A percentile compares a stretch with the other conserved stretches of the same genome.
phyloP scores from a whole-genome alignment of 2,888 invertebrate genomes.

The Eurytoma californica region DNA sequence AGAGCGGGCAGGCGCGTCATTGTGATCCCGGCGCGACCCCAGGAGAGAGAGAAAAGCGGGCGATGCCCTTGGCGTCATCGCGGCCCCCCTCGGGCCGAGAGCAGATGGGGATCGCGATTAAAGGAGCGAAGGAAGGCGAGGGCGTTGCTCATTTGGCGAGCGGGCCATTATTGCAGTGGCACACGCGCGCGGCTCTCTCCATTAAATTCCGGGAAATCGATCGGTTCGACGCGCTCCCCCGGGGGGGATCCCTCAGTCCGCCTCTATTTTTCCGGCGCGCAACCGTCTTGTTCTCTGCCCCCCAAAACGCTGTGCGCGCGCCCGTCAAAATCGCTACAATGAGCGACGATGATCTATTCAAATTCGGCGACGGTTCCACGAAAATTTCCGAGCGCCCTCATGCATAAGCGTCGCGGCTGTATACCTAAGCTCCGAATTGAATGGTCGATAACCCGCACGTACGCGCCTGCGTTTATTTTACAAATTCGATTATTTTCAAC shows the following conservation, averaged over 20 bases:
- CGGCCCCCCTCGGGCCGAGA: slow-evolving; percentile 53
- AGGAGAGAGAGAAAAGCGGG: background rate
- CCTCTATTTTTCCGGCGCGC: background rate
- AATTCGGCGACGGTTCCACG: slow-evolving; percentile 58
- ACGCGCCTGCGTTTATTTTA: background rate
- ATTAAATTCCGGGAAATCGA: slow-evolving; percentile 65
- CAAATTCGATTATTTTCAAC: background rate
- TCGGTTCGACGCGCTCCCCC: slow-evolving; percentile 54
- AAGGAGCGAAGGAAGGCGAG: slow-evolving; percentile 60
- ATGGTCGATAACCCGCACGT: background rate
- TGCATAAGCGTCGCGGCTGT: background rate
- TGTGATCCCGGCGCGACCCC: background rate
- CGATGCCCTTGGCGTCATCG: slow-evolving; percentile 38
- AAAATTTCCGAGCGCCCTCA: slow-evolving; percentile 11
- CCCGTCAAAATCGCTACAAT: slow-evolving; percentile 50
- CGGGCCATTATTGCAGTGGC: slow-evolving; percentile 36
- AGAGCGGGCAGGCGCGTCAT: background rate
- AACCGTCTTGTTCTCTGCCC: background rate
- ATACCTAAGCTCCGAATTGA: background rate
- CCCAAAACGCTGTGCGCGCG: slow-evolving; percentile 39
- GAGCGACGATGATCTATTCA: slow-evolving; percentile 65
- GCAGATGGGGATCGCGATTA: slow-evolving; percentile 70
- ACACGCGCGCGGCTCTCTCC: slow-evolving; percentile 4
- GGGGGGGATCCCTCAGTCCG: background rate
- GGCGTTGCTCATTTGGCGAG: slow-evolving; percentile 71